A percentile compares a stretch with the other conserved stretches of the same genome.
phyloP scores from a whole-genome alignment of 2,797 vertebrate species.

The Ctenopoma kingsleyae region DNA sequence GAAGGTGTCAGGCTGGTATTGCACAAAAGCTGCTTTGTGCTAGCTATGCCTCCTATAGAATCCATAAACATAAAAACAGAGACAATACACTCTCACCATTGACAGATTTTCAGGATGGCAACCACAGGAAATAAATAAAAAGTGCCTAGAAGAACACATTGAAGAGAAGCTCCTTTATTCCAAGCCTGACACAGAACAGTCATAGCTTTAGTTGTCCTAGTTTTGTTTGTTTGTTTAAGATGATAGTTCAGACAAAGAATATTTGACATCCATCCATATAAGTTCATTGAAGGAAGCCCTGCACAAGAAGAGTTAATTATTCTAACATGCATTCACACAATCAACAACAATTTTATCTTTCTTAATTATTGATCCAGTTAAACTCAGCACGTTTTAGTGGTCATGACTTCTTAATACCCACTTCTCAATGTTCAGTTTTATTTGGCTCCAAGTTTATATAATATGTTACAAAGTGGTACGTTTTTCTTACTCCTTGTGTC shows the following conservation, averaged over 20 bases:
- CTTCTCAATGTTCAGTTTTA: constrained; percentile 13
- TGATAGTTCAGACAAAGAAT: too few species aligned
- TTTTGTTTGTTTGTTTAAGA: too few species aligned
- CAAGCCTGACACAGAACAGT: constrained; percentile 1
- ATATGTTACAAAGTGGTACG: constrained; percentile 7
- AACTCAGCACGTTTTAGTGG: too few species aligned
- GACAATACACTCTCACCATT: constrained; percentile 9
- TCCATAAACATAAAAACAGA: constrained; percentile 6
- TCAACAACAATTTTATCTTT: too few species aligned
- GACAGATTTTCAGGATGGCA: constrained; percentile 19
- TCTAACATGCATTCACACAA: background rate
- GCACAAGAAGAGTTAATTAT: background rate
- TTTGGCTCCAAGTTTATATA: constrained; percentile 11
- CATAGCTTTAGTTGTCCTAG: background rate
- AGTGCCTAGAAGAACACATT: constrained; percentile 9
- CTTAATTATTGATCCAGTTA: too few species aligned
- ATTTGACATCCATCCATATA: too few species aligned
- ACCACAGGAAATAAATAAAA: constrained; percentile 16
- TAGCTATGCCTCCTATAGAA: constrained; percentile 29
- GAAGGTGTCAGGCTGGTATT: constrained; percentile 31
- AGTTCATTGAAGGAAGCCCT: background rate
- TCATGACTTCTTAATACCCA: background rate
- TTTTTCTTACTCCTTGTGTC: background rate
- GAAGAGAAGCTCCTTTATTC: constrained; percentile 18
- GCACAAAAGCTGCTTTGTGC: constrained; percentile 39